These are phyloP conservation scores for Drosophila auraria DNA, from an alignment of 1,140 invertebrate species.

Conservation along the genomic window DNA sequence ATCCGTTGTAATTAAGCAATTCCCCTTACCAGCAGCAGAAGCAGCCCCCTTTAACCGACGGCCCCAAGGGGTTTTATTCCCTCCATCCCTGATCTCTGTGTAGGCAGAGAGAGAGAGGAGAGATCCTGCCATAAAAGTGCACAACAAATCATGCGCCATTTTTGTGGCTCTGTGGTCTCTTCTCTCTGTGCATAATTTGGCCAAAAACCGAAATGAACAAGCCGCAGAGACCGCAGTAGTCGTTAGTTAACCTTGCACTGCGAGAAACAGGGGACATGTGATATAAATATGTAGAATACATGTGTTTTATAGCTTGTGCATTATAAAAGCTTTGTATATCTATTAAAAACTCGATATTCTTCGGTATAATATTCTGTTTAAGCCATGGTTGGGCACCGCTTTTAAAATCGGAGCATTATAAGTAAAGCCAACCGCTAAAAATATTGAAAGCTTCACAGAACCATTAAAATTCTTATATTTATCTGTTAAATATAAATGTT, in stretches of 20 bases:
- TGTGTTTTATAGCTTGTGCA: too few species aligned
- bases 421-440: too few species aligned
- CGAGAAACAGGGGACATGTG: neutral
- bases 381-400: neutral
- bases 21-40: slow-evolving; percentile 4
- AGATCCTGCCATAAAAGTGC: slow-evolving; percentile 67
- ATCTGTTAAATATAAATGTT: too few species aligned
- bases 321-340: too few species aligned
- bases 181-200: slow-evolving; percentile 72
- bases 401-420: neutral
- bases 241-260: slow-evolving; percentile 35
- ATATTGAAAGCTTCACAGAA: too few species aligned
- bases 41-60: neutral
- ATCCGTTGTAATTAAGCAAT: slow-evolving; percentile 62
- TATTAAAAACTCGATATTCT: neutral
- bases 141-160: slow-evolving; percentile 80
- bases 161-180: slow-evolving; percentile 50
- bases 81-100: slow-evolving; percentile 1
- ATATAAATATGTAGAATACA: neutral
- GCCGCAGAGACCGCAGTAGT: slow-evolving; percentile 39
- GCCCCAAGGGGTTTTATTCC: slow-evolving; percentile 13
- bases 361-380: too few species aligned
- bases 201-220: slow-evolving; percentile 33
- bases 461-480: too few species aligned
- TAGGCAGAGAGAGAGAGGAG: neutral